Conservation (phyloP, 1,140 invertebrate genomes). For the Lasaia peninsularis region DNA sequence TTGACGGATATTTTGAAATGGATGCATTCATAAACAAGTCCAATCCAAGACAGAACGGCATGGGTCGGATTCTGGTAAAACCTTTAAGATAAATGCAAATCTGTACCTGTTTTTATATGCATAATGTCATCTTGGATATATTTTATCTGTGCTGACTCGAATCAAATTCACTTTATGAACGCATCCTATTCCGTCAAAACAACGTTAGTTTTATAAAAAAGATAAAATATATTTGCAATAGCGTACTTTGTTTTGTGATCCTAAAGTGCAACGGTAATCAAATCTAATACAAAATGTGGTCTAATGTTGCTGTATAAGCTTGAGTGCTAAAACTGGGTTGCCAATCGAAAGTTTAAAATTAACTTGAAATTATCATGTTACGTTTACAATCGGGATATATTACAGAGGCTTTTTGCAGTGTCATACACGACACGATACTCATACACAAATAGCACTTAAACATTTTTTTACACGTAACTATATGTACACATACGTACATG, state of each 20-base stretch:
- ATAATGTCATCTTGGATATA: no score
- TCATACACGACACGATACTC: slow-evolving; percentile 54
- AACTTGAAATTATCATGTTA: background rate
- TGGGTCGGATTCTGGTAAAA: no score
- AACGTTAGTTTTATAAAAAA: background rate
- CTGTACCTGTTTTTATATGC: no score
- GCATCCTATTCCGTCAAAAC: background rate
- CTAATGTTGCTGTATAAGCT: slow-evolving; percentile 3
- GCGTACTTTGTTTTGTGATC: slow-evolving; percentile 1
- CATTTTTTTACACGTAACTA: slow-evolving; percentile 51
- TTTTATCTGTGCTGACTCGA: no score
- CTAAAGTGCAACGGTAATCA: slow-evolving; percentile 8
- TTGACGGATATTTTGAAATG: background rate
- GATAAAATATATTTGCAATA: background rate
- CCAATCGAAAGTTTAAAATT: slow-evolving; percentile 7
- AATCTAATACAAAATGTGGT: slow-evolving; percentile 8
- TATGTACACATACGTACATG: slow-evolving; percentile 66
- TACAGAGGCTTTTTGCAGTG: slow-evolving; percentile 45
- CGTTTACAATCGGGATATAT: background rate
- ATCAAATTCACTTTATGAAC: no score
- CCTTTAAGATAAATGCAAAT: no score
- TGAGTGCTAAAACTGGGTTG: background rate
- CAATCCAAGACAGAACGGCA: no score
- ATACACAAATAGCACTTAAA: slow-evolving; percentile 67
- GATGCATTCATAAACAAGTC: no score